Conservation (phyloP, 2,888 invertebrate genomes). For the Tenodera sinensis region DNA sequence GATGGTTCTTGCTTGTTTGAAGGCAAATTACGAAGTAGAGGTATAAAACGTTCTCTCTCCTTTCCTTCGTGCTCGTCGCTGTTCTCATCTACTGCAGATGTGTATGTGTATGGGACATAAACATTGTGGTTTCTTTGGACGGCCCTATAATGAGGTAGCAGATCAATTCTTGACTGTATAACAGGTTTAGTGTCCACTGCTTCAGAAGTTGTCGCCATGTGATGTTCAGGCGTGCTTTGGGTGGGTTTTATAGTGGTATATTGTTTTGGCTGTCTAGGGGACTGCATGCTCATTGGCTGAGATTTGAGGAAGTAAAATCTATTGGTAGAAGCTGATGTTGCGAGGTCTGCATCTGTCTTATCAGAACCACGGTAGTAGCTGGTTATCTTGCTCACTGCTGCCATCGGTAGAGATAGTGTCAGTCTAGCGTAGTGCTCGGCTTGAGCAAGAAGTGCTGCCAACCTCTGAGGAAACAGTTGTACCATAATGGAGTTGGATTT, state of each 20-base stretch:
- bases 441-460: conserved; percentile 74
- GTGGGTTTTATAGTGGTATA: neutral
- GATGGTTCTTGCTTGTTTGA: neutral
- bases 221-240: neutral
- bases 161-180: neutral
- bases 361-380: neutral
- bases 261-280: neutral
- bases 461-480: conserved; percentile 72
- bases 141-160: neutral
- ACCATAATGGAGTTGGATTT: conserved; percentile 55
- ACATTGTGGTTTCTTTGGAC: neutral
- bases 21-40: neutral
- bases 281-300: neutral
- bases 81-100: neutral
- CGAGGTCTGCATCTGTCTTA: neutral
- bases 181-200: neutral
- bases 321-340: neutral
- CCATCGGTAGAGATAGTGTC: conserved; percentile 5
- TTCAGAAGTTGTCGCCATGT: neutral
- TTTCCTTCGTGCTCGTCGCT: neutral
- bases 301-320: neutral
- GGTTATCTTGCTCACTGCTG: neutral
- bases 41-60: neutral
- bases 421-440: conserved; percentile 53
- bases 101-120: neutral